Conservation (phyloP, 1,140 invertebrate species). For the Steinernema khuongi region DNA sequence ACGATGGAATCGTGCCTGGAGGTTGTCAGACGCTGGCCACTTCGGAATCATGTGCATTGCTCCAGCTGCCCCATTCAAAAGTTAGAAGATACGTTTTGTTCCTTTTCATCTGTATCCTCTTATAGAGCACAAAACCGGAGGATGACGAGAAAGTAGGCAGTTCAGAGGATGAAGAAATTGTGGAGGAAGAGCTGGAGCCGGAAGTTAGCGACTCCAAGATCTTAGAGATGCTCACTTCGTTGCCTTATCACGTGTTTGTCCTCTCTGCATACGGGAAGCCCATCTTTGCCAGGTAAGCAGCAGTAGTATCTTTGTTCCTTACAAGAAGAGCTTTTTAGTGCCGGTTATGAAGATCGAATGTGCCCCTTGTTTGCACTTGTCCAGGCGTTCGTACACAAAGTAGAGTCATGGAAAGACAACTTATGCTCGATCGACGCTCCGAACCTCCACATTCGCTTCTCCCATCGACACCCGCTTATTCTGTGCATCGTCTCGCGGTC, state of each 20-base stretch:
- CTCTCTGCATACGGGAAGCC: not conserved
- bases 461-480: not conserved
- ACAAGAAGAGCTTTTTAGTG: not conserved
- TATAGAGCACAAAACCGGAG: not conserved
- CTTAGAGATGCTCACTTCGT: not conserved
- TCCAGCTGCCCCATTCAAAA: not conserved
- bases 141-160: not conserved
- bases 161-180: not conserved
- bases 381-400: not conserved
- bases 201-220: not conserved
- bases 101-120: not conserved
- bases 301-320: not conserved
- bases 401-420: conserved; percentile 6
- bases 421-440: not conserved
- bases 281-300: not conserved
- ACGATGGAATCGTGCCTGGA: not conserved
- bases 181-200: not conserved
- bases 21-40: not conserved
- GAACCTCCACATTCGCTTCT: conserved; percentile 4
- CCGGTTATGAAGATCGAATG: not conserved
- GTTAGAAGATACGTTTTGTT: not conserved
- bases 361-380: conserved; percentile 4
- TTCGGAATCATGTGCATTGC: not conserved
- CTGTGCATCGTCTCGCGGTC: not conserved
- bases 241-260: not conserved